Percentiles rank a stretch among this genome's conserved stretches.
These are phyloP conservation scores for Cylloceria caligata DNA, from an alignment of 2,888 invertebrate genomes.

Conservation along the genomic window DNA sequence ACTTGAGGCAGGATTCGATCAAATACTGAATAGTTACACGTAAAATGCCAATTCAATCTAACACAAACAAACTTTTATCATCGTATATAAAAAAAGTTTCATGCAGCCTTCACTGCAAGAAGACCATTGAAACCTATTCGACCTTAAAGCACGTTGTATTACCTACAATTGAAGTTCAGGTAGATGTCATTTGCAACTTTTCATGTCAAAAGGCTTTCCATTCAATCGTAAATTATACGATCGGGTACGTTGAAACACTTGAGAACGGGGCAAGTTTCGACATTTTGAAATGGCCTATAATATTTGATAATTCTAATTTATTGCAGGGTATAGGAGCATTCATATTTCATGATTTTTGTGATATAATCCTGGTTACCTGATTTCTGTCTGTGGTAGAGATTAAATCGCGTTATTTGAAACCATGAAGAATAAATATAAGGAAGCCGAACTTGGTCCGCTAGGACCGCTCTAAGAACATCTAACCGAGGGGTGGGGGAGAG, in stretches of 20 bases:
- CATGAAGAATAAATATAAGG: too few relatives aligned
- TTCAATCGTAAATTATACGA: neutral
- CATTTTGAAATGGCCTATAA: too few relatives aligned
- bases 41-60: neutral
- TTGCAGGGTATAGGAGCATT: too few relatives aligned
- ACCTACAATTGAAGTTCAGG: neutral
- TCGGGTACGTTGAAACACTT: conserved; percentile 5
- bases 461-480: too few relatives aligned
- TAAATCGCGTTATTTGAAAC: too few relatives aligned
- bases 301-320: too few relatives aligned
- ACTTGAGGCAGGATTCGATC: neutral
- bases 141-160: conserved; percentile 2
- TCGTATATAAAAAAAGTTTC: neutral
- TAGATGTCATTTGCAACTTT: neutral
- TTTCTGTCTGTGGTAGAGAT: too few relatives aligned
- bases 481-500: too few relatives aligned
- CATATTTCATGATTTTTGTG: too few relatives aligned
- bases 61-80: neutral
- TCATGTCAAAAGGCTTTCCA: neutral
- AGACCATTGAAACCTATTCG: neutral
- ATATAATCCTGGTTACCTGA: too few relatives aligned
- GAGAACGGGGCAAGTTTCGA: neutral
- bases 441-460: too few relatives aligned
- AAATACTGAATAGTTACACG: neutral
- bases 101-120: too few relatives aligned